These are phyloP conservation scores for Stenodema calcarata DNA, from an alignment of 2,888 invertebrate genomes.

Conservation along the genomic window DNA sequence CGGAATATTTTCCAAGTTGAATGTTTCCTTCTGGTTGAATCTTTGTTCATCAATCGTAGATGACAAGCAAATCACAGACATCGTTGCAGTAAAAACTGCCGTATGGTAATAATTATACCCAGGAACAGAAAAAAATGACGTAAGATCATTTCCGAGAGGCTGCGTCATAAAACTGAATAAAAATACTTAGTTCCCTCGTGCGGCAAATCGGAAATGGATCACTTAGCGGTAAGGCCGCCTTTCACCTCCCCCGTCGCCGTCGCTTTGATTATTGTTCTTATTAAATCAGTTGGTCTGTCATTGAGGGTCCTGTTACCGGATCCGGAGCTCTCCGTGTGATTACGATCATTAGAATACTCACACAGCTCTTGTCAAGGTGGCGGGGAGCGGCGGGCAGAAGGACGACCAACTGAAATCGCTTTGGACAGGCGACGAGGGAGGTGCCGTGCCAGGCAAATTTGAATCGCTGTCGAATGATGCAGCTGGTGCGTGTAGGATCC, in stretches of 20 bases:
- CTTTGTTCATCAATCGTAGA: neutral
- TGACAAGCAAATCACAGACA: neutral
- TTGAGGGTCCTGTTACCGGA: constrained; percentile 1
- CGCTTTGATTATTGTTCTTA: neutral
- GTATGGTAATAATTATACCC: neutral
- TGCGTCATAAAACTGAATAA: neutral
- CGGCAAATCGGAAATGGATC: neutral
- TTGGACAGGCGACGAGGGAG: neutral
- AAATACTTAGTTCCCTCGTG: neutral
- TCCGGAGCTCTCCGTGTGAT: neutral
- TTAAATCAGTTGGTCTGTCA: constrained; percentile 11
- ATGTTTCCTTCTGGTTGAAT: neutral
- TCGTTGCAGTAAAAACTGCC: neutral
- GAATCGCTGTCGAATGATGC: too few species aligned
- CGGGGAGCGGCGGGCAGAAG: constrained; percentile 24
- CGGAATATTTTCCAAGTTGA: too few species aligned
- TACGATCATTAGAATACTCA: constrained; percentile 32
- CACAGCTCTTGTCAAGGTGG: constrained; percentile 26
- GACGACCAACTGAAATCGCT: constrained; percentile 1
- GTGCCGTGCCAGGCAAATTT: too few species aligned
- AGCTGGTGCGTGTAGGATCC: too few species aligned
- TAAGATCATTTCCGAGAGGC: neutral
- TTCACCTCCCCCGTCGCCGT: constrained; percentile 3
- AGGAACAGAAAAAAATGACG: neutral
- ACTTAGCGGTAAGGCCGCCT: neutral